Percentiles rank a stretch among this genome's conserved stretches.
phyloP scores from a whole-genome alignment of 2,113 vertebrate species.

The Ochotona princeps region DNA sequence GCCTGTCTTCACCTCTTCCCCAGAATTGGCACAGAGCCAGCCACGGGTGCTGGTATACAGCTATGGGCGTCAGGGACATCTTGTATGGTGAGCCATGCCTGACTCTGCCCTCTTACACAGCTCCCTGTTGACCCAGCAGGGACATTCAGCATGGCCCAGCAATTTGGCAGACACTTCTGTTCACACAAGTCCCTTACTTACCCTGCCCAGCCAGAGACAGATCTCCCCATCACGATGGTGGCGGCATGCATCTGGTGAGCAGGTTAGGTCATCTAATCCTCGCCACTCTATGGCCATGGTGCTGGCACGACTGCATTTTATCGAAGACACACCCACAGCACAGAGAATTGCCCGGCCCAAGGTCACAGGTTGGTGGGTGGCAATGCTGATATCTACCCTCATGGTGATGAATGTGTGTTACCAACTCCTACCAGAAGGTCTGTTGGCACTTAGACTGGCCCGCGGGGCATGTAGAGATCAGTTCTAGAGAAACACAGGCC shows the following conservation, averaged over 20 bases:
- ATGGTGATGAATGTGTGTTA: not conserved
- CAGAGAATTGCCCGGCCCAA: not conserved
- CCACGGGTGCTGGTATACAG: not conserved
- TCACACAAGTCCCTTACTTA: not conserved
- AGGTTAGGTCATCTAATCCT: not conserved
- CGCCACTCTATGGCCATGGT: not conserved
- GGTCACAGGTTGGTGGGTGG: not conserved
- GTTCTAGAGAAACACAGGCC: not conserved
- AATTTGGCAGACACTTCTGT: not conserved
- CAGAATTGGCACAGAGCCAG: not conserved
- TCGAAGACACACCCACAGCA: not conserved
- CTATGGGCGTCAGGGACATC: not conserved
- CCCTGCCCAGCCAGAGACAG: not conserved
- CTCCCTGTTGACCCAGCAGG: too few species aligned
- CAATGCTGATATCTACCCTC: not conserved
- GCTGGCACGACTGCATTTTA: not conserved
- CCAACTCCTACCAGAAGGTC: constrained; percentile 6
- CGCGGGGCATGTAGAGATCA: not conserved
- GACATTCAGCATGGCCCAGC: too few species aligned
- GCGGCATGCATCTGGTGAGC: not conserved
- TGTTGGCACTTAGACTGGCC: not conserved
- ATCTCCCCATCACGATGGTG: not conserved
- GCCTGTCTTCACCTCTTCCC: not conserved
- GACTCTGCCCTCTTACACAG: not conserved
- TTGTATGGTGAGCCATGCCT: not conserved